phyloP scores from a whole-genome alignment of 2,888 invertebrate species.

The Osmoderma eremita region DNA sequence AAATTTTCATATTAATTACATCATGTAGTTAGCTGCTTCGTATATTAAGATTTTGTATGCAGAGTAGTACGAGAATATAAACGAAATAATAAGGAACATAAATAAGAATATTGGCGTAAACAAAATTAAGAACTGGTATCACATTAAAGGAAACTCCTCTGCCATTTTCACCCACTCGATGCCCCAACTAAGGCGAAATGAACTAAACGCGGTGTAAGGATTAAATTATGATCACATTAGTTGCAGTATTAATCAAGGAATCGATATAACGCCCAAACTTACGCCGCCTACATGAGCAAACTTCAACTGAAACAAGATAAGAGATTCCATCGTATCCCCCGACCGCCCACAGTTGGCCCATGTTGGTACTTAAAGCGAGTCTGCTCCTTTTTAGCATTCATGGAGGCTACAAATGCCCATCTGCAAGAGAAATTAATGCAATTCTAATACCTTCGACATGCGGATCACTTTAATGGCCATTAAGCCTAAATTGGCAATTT shows the following conservation, averaged over 20 bases:
- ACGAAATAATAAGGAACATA: too few species aligned
- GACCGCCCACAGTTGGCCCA: slow-evolving; percentile 85
- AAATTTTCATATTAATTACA: background rate
- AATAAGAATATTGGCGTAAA: too few species aligned
- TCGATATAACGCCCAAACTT: slow-evolving; percentile 80
- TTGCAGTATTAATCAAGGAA: slow-evolving; percentile 51
- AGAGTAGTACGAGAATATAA: background rate
- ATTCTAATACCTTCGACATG: too few species aligned
- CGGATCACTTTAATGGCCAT: too few species aligned
- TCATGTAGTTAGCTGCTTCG: slow-evolving; percentile 27
- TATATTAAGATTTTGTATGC: background rate
- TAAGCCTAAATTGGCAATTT: too few species aligned
- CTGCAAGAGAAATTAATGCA: slow-evolving; percentile 62
- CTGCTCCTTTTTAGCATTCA: slow-evolving; percentile 85
- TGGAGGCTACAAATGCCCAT: slow-evolving; percentile 81
- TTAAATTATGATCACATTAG: slow-evolving; percentile 40
- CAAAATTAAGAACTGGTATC: slow-evolving; percentile 19
- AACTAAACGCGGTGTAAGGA: slow-evolving; percentile 6
- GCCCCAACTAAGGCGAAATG: background rate
- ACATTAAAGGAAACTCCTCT: slow-evolving; percentile 24
- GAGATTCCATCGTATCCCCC: slow-evolving; percentile 83
- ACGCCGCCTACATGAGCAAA: slow-evolving; percentile 91
- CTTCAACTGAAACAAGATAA: slow-evolving; percentile 85
- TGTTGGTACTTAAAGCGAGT: slow-evolving; percentile 83
- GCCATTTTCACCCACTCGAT: background rate